Evolutionary conservation across 2,888 invertebrate species (phyloP), one percentile per base, ranked within the genome.

Genomic region (Cyaniris semiargus): DNA sequence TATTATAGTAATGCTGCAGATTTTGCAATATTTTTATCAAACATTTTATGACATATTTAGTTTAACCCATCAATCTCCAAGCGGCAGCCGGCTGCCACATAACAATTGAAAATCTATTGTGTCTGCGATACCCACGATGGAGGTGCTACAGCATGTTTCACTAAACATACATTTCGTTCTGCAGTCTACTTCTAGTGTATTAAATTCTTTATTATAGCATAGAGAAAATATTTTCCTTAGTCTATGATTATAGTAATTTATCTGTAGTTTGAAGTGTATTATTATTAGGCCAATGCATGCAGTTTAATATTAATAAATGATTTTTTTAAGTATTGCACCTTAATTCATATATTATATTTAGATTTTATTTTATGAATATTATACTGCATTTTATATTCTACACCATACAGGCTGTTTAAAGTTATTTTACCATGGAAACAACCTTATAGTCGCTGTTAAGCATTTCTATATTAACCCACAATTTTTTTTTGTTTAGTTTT

Each of bases 311-410:
- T 21, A 23, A 72, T 72, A 72, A 72, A 5, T 72, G 21, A 1
- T 44, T 48, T n/a, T 71, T n/a, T 60, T 15, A 2, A 23, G 21
- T 66, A 27, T 23, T 66, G 60, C 60, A 66, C 60, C 0, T 21
- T 58, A 38, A 38, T 38, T 38, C 10, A 3, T 21, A 21, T 58
- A 23, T 38, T 21, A 58, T 15, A 58, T 58, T 34, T 18, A 31
- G 10, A 66, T 76, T 10, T 18, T 21, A 31, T 75, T 34, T 27
- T 27, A 75, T n/a, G 56, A 75, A 53, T 76, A 48, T 70, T 76
- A 66, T 27, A n/a, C 70, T 76, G 60, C 60, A 70, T 23, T 76
- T 70, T 71, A 53, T 18, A 53, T 53, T 53, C 53, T 18, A 53
- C 15, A 3, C 18, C 53, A 53, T 15, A 18, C 18, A 53, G 53